Evolutionary conservation across 2,888 invertebrate genomes (phyloP).

Genomic region (Mamestra brassicae): DNA sequence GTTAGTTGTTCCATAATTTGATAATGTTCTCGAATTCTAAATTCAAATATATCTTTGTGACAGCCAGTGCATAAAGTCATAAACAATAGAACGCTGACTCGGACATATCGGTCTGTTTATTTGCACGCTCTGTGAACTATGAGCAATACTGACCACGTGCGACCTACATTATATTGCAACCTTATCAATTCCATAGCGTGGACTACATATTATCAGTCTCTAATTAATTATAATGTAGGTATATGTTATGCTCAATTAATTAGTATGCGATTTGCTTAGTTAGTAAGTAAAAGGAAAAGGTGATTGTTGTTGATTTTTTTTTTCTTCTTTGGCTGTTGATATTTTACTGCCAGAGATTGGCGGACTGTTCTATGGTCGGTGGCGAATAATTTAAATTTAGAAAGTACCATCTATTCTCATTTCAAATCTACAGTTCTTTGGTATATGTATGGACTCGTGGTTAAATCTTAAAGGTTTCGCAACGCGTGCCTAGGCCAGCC

Average conservation of each 20-base stretch:
- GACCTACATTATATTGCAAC: conserved; percentile 48
- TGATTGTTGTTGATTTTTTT: background rate
- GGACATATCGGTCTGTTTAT: conserved; percentile 13
- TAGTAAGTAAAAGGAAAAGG: background rate
- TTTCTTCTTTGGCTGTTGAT: no score
- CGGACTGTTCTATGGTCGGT: background rate
- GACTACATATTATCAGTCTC: conserved; percentile 11
- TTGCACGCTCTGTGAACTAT: conserved; percentile 23
- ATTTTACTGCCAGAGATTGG: background rate
- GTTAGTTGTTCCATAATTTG: no score
- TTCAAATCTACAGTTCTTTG: no score
- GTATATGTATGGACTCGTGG: no score
- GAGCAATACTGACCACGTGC: conserved; percentile 41
- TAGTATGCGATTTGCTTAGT: conserved; percentile 7
- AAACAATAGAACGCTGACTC: conserved; percentile 26
- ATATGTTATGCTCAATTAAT: conserved; percentile 5
- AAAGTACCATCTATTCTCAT: background rate
- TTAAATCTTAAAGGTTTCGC: no score
- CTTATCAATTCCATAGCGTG: conserved; percentile 35
- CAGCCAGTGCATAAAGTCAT: background rate
- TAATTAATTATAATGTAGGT: conserved; percentile 20
- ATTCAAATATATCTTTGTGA: no score
- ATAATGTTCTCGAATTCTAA: no score
- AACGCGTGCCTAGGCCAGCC: no score
- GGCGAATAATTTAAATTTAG: background rate